Conservation (phyloP, 2,113 vertebrate species). For the Rhinogobius similis region DNA sequence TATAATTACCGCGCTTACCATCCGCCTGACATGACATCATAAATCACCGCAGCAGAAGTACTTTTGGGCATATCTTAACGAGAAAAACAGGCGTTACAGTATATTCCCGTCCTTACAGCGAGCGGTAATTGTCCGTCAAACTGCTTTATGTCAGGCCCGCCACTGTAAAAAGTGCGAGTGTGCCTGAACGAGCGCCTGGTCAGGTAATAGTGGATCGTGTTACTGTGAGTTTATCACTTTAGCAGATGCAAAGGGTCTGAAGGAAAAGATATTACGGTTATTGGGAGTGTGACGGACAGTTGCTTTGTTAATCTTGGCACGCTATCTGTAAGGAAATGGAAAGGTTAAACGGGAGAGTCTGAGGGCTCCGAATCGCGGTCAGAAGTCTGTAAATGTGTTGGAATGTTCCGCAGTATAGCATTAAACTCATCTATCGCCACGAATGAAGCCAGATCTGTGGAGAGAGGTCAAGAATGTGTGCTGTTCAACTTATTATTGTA, state of each 20-base stretch:
- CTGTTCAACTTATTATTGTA: no score
- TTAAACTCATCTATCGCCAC: no score
- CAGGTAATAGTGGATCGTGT: constrained; percentile 37
- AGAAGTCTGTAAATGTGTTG: background rate
- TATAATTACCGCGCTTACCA: constrained; percentile 34
- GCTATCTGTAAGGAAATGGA: constrained; percentile 1
- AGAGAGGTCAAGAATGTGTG: no score
- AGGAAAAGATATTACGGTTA: constrained; percentile 35
- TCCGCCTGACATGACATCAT: constrained; percentile 24
- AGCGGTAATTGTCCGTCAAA: constrained; percentile 51
- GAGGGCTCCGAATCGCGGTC: background rate
- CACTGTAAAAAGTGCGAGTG: constrained; percentile 46
- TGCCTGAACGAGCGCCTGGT: constrained; percentile 17
- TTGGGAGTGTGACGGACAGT: constrained; percentile 24
- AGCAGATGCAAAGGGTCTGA: constrained; percentile 33
- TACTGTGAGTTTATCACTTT: constrained; percentile 38
- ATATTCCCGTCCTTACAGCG: constrained; percentile 33
- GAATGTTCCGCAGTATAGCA: no score
- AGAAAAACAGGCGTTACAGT: constrained; percentile 38
- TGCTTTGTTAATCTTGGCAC: constrained; percentile 27
- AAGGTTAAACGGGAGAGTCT: background rate
- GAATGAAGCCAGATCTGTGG: no score
- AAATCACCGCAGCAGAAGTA: constrained; percentile 10
- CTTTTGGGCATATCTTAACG: constrained; percentile 31
- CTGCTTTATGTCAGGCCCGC: constrained; percentile 46